Percentiles rank a stretch among this genome's conserved stretches.
Conservation (phyloP, 2,797 vertebrate species). For the Buceros bicornis region DNA sequence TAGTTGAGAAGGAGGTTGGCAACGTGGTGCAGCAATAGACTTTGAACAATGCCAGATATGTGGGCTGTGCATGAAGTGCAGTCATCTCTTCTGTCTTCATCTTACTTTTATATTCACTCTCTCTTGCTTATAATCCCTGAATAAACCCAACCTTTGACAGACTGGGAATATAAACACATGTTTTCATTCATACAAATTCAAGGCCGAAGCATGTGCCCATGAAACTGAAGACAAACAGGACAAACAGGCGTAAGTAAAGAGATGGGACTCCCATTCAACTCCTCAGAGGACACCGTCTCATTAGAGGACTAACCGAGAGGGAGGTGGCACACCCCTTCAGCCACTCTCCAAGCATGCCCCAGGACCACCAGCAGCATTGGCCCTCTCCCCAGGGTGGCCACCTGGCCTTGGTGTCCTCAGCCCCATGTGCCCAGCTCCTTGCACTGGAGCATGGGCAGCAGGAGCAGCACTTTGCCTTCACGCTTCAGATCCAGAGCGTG, state of each 20-base stretch:
- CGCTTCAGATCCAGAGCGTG: neutral
- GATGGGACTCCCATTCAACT: fast-evolving
- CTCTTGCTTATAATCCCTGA: neutral
- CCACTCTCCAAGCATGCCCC: fast-evolving
- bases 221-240: neutral
- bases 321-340: neutral
- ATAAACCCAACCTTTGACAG: neutral
- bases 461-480: neutral
- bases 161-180: neutral
- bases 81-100: neutral
- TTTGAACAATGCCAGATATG: neutral
- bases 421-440: fast-evolving
- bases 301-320: fast-evolving
- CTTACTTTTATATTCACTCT: neutral
- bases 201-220: neutral
- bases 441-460: neutral
- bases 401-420: fast-evolving
- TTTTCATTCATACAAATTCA: neutral
- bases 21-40: neutral
- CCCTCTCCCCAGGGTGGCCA: neutral
- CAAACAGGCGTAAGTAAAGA: neutral
- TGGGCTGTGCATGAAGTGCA: neutral
- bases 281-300: neutral
- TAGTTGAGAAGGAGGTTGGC: neutral
- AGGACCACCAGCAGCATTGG: neutral